A percentile compares a stretch with the other conserved stretches of the same genome.
phyloP scores from a whole-genome alignment of 2,797 vertebrate genomes.

The Microhierax caerulescens region DNA sequence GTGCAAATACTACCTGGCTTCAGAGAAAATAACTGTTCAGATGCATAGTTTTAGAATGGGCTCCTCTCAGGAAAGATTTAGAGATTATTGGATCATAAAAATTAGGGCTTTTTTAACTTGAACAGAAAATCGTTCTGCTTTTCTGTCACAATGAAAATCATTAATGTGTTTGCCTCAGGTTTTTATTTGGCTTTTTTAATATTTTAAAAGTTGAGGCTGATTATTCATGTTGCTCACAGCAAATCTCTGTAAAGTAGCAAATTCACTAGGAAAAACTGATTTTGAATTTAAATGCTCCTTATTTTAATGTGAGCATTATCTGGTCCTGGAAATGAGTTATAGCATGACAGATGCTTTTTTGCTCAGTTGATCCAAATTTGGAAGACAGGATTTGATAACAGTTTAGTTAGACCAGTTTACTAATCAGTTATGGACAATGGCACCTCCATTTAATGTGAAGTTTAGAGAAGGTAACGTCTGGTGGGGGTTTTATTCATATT shows the following conservation, averaged over 20 bases:
- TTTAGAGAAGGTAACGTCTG: background rate
- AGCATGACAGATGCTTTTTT: background rate
- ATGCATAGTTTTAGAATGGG: background rate
- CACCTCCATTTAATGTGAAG: background rate
- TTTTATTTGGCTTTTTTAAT: background rate
- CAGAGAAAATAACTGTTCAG: background rate
- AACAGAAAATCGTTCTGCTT: background rate
- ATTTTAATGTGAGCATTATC: background rate
- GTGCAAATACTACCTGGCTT: background rate
- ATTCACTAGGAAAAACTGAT: background rate
- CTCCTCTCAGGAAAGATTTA: background rate
- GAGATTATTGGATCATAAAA: background rate
- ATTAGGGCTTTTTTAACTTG: background rate
- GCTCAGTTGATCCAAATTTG: background rate
- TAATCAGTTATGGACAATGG: background rate
- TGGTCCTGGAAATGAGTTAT: background rate
- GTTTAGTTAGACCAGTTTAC: background rate
- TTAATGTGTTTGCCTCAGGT: background rate
- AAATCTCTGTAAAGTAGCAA: background rate
- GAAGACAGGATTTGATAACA: background rate
- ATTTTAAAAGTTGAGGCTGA: background rate
- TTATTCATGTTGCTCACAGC: background rate
- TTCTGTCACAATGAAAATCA: background rate
- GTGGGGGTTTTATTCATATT: background rate
- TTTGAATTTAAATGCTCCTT: background rate